Percentiles rank a stretch among this genome's conserved stretches.
Evolutionary conservation across 1,140 invertebrate genomes (phyloP).

Genomic region (Drosophila paulistorum): DNA sequence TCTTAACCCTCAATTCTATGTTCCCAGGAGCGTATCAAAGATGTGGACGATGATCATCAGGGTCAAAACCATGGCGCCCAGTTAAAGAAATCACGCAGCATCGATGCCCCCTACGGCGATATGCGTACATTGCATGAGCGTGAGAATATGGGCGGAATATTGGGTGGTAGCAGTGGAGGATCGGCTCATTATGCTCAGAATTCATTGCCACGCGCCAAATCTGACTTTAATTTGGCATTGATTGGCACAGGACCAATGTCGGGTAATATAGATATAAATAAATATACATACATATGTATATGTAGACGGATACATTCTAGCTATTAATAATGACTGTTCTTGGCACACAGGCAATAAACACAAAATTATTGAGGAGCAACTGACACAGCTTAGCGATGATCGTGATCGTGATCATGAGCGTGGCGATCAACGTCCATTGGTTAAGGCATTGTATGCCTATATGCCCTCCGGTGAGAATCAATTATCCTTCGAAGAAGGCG

Average conservation of each 20-base stretch:
- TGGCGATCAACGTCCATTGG: conserved; percentile 84
- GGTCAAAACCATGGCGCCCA: conserved; percentile 85
- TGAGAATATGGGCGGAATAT: conserved; percentile 55
- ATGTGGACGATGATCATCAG: conserved; percentile 83
- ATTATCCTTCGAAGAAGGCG: conserved; percentile 95
- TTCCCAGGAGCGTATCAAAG: conserved; percentile 76
- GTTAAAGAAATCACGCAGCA: conserved; percentile 92
- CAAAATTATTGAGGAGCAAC: conserved; percentile 68
- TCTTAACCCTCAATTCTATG: conserved; percentile 1
- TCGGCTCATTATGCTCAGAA: conserved; percentile 83
- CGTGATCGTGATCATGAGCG: conserved; percentile 39
- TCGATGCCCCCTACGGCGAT: conserved; percentile 93
- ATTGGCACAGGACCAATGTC: conserved; percentile 80
- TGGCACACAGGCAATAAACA: conserved; percentile 61
- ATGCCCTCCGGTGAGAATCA: conserved; percentile 95
- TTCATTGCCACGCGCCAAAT: conserved; percentile 90
- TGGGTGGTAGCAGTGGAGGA: conserved; percentile 52
- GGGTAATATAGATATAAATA: conserved; percentile 25
- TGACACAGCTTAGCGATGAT: conserved; percentile 37
- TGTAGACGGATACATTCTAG: neutral
- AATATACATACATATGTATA: too few species aligned
- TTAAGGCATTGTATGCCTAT: conserved; percentile 94
- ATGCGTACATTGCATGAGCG: conserved; percentile 87
- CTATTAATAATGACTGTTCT: neutral
- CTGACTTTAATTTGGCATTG: conserved; percentile 92